Base-by-base conservation (phyloP, 2,113 vertebrate species). In the Corvus moneduloides region DNA sequence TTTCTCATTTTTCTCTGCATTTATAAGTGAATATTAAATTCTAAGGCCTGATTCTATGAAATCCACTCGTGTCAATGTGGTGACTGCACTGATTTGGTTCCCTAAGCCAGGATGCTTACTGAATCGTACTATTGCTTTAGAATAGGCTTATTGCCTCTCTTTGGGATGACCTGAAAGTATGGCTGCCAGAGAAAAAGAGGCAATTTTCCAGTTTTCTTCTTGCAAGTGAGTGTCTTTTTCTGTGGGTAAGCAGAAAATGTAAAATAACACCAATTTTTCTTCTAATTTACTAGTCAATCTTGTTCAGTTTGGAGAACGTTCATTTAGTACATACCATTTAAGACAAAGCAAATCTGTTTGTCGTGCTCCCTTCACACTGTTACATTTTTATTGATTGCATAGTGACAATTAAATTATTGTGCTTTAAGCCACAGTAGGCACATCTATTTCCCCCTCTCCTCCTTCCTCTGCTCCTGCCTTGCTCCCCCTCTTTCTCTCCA, bases 321-420 rank as follows among this genome's bases (percentile, higher is more conserved):
- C 61, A 33, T 96, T 96, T 81, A 86, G 68, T 75, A 84, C 52
- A 59, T 94, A 88, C 56, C 85, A 78, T 90, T 94, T 89, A 96
- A 96, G 90, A 96, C 79, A 95, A 94, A 92, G 61, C 48, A 93
- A 93, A 96, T 94, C 64, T 93, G 68, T 96, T 94, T 93, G 61
- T 61, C 5, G 0, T 86, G 86, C 49, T 96, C 28, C 52, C 83
- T 93, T 96, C 88, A 85, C 90, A 91, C 35, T 80, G 86, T 56
- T 94, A 87, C 77, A 73, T 94, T 94, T 95, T 91, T 94, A 96
- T 94, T 87, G 94, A 96, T 96, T 89, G 52, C 73, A 64, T 52
- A 78, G 79, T 94, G 83, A 93, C 92, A 95, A 95, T 97, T 96
- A 96, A 93, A 94, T 96, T 93, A 90, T 90, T 95, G 79, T 93